Evolutionary conservation across 2,888 invertebrate genomes (phyloP), one percentile per base, ranked within the genome.

Genomic region (Eustalomyia histrio): DNA sequence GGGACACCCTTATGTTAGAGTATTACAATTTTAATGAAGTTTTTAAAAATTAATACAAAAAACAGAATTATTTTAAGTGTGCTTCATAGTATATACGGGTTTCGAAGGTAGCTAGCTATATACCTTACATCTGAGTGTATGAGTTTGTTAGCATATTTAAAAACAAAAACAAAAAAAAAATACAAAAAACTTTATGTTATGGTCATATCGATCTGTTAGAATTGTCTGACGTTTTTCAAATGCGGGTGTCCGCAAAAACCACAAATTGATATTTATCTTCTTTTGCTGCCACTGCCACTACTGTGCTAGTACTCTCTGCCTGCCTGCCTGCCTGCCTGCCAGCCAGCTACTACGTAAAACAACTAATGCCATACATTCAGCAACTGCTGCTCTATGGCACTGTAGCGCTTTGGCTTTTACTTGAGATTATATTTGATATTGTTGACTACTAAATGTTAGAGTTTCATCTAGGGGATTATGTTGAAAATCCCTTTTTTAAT

Each of bases 401-500:
- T 35, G n/a, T 35, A 29, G 53, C 35, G 53, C 52, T 33, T 35
- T 65, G 33, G 52, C 52, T 55, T 64, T 63, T 72, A 29, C 72
- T 64, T 64, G 33, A 73, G 24, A 16, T 39, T 21, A 39, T 53
- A 53, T 53, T 65, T 67, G 60, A 61, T 75, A 39, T 67, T 74
- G 60, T 61, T 60, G 43, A 53, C 60, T 61, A 53, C 65, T 53
- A 53, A 61, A 67, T 75, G 60, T 68, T 67, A 74, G 67, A 74
- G 75, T 75, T 60, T 68, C 67, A 75, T 67, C 67, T 75, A 50
- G 75, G 71, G 67, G 67, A 75, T 75, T 75, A 75, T 47, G 67
- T 75, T 75, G 67, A 75, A 61, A 75, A 75, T 75, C 75, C 61
- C 67, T 67, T 75, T 75, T 75, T 74, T 67, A 75, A 75, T 75